These are phyloP conservation scores for Bombus difficillimus DNA, from an alignment of 1,140 invertebrate genomes.

Conservation along the genomic window DNA sequence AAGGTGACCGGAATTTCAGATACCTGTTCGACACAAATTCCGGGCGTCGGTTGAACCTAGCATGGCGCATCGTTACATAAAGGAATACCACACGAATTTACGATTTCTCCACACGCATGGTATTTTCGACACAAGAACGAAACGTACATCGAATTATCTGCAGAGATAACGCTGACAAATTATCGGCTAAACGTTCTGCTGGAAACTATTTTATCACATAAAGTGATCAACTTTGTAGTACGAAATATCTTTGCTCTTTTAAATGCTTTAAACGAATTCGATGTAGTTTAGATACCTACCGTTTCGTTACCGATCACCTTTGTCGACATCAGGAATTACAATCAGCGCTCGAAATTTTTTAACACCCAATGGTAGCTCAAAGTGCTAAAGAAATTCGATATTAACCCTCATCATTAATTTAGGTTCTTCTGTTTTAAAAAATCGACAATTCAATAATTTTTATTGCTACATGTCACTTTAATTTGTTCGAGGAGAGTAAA, in stretches of 20 bases:
- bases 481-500: no score
- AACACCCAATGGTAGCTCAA: no score
- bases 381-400: no score
- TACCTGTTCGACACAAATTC: constrained; percentile 52
- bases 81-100: constrained; percentile 44
- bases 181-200: neutral
- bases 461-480: no score
- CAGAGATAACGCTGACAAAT: constrained; percentile 24
- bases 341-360: no score
- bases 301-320: neutral
- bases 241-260: neutral
- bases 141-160: neutral
- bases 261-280: neutral
- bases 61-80: constrained; percentile 37
- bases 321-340: neutral
- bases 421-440: no score
- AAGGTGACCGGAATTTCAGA: constrained; percentile 53
- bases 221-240: neutral
- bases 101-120: constrained; percentile 30
- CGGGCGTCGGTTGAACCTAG: constrained; percentile 39
- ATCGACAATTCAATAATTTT: no score
- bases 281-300: neutral
- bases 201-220: constrained; percentile 24
- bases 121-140: constrained; percentile 26
- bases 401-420: no score